Base-by-base conservation (phyloP, 2,888 invertebrate species). In the Macaria liturata region DNA sequence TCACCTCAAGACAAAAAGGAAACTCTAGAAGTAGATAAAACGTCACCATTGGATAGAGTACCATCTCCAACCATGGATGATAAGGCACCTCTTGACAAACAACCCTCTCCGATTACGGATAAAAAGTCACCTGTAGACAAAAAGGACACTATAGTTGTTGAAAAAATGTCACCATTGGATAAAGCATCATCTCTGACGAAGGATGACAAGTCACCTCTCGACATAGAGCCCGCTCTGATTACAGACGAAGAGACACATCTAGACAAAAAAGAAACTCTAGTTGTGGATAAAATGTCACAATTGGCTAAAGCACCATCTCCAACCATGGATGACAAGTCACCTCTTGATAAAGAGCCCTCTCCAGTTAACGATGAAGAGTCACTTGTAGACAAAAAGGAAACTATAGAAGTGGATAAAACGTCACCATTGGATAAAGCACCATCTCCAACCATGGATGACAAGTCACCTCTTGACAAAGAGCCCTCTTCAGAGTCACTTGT, bases 211-310 rank as follows among this genome's bases (percentile, higher is more conserved):
- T n/a, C n/a, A n/a, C n/a, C n/a, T n/a, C n/a, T n/a, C n/a, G n/a
- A n/a, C n/a, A n/a, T n/a, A n/a, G n/a, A n/a, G n/a, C n/a, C n/a
- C n/a, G n/a, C n/a, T n/a, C n/a, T n/a, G n/a, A n/a, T n/a, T n/a
- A n/a, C n/a, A n/a, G n/a, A n/a, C n/a, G 64, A 53, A 1, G 0
- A 59, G 62, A 20, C 31, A 55, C 34, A 5, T 20, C 0, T 32
- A 46, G 64, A 59, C 3, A 60, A 61, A n/a, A 45, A 8, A 4
- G 53, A 56, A 0, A 62, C 53, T 43, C 55, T 53, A 0, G 20
- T 8, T 9, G 55, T 49, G 0, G 50, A 32, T 3, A 45, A 54
- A 8, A 52, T 46, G 31, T 9, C 5, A 9, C 32, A 31, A 4
- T 3, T 39, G 32, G 53, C 46, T 1, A 9, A 46, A n/a, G n/a